A percentile compares a stretch with the other conserved stretches of the same genome.
These are phyloP conservation scores for Chymomyza fuscimana DNA, from an alignment of 2,888 invertebrate genomes.

Conservation along the genomic window DNA sequence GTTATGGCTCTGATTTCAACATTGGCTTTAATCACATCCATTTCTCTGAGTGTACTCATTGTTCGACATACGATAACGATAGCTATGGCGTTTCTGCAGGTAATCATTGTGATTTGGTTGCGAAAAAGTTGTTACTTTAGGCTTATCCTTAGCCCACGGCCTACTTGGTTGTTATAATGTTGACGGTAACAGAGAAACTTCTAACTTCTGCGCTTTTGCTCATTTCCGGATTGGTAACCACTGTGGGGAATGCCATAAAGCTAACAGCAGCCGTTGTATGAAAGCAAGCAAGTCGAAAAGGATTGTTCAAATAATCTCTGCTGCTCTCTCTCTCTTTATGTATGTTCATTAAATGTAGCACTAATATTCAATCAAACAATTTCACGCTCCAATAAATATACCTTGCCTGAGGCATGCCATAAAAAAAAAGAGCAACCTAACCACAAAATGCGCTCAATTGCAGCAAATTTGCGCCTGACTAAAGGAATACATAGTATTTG, in stretches of 20 bases:
- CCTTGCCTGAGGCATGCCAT: slow-evolving; percentile 53
- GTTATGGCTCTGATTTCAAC: slow-evolving; percentile 51
- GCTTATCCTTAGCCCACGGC: slow-evolving; percentile 52
- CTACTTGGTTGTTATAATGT: slow-evolving; percentile 35
- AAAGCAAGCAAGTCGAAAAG: neutral
- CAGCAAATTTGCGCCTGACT: slow-evolving; percentile 59
- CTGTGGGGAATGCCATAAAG: slow-evolving; percentile 43
- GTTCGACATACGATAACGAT: slow-evolving; percentile 44
- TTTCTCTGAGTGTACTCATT: slow-evolving; percentile 49
- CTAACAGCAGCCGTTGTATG: slow-evolving; percentile 32
- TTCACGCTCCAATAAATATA: slow-evolving; percentile 65
- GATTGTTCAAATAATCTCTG: neutral
- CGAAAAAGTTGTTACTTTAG: neutral
- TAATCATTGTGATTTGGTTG: slow-evolving; percentile 1
- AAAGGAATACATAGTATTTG: neutral
- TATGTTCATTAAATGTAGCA: neutral
- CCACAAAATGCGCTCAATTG: slow-evolving; percentile 59
- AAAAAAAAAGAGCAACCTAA: slow-evolving; percentile 11
- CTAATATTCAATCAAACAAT: slow-evolving; percentile 72
- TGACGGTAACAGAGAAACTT: slow-evolving; percentile 44
- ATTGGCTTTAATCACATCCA: slow-evolving; percentile 46
- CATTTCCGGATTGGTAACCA: slow-evolving; percentile 40
- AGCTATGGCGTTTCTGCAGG: slow-evolving; percentile 44
- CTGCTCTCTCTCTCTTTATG: neutral
- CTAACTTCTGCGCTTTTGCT: slow-evolving; percentile 44